Conservation (phyloP, 2,888 invertebrate genomes). For the Megaustenia siamemsis region DNA sequence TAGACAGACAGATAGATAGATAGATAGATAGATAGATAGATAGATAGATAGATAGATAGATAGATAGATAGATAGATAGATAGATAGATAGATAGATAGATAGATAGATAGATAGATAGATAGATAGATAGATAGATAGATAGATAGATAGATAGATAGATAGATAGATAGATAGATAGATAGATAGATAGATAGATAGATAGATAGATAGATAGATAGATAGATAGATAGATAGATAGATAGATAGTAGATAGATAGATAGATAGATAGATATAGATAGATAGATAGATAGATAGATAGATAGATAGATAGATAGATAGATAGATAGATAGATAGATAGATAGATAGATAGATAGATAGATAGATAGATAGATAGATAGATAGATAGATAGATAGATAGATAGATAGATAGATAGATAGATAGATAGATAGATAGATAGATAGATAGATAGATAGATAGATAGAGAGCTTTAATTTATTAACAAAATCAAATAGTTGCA, state of each 20-base stretch:
- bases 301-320: not conserved
- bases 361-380: not conserved
- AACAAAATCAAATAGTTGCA: too few species aligned
- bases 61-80: not conserved
- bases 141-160: conserved; percentile 2
- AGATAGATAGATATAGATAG: too few species aligned
- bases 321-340: conserved; percentile 9
- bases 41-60: not conserved
- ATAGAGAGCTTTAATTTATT: too few species aligned
- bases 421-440: conserved; percentile 1
- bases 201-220: not conserved
- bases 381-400: conserved; percentile 9
- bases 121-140: conserved; percentile 2
- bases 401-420: conserved; percentile 9
- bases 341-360: not conserved
- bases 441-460: not conserved
- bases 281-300: not conserved
- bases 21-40: not conserved
- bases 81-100: not conserved
- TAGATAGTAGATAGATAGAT: too few species aligned
- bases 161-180: not conserved
- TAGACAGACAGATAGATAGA: too few species aligned
- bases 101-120: not conserved
- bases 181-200: not conserved
- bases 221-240: not conserved